phyloP scores from a whole-genome alignment of 2,797 vertebrate genomes.

The Alectoris magna region DNA sequence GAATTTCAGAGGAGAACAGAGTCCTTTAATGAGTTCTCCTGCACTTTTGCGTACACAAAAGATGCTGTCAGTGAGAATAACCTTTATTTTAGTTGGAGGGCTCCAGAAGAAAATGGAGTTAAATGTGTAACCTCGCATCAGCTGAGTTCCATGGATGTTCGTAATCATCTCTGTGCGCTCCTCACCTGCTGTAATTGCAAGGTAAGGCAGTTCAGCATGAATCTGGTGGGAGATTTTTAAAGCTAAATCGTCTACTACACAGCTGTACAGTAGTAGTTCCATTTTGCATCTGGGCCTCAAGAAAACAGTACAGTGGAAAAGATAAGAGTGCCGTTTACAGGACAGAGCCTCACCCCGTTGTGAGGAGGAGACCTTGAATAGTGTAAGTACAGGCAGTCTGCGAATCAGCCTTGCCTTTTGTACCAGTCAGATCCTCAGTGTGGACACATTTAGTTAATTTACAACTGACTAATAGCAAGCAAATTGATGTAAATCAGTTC shows the following conservation, averaged over 20 bases:
- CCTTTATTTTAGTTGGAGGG: constrained; percentile 50
- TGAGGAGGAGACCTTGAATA: constrained; percentile 15
- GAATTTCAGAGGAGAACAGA: constrained; percentile 10
- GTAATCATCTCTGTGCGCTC: neutral
- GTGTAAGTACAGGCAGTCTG: neutral
- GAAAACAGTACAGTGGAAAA: constrained; percentile 27
- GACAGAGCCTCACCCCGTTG: neutral
- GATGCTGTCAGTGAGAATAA: constrained; percentile 5
- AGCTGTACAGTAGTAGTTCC: neutral
- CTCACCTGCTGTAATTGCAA: constrained; percentile 41
- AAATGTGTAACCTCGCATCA: constrained; percentile 36
- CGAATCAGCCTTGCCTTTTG: neutral
- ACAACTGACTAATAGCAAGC: constrained; percentile 10
- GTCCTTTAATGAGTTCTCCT: constrained; percentile 36
- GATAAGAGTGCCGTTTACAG: neutral
- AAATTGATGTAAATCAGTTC: constrained; percentile 19
- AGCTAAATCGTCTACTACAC: constrained; percentile 7
- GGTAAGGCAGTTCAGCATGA: neutral
- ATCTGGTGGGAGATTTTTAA: neutral
- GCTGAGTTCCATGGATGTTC: neutral
- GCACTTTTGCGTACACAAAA: neutral
- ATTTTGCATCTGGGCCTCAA: neutral
- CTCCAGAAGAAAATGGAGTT: constrained; percentile 16
- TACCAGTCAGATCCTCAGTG: neutral
- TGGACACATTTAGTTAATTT: neutral